Percentiles rank a stretch among this genome's conserved stretches.
Conservation (phyloP, 2,888 invertebrate genomes). For the Candidula unifasciata region DNA sequence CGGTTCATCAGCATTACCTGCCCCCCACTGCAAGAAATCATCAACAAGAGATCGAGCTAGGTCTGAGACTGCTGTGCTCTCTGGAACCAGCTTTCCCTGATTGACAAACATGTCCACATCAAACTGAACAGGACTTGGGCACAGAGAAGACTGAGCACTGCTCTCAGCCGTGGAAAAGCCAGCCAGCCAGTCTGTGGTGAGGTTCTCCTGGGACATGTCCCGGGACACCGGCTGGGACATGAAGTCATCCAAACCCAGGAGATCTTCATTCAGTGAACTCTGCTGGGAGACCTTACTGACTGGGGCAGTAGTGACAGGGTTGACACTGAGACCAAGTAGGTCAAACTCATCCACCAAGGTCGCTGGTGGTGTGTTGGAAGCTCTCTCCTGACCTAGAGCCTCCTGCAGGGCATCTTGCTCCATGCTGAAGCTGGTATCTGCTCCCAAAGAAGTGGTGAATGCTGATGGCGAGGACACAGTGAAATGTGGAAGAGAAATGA, state of each 20-base stretch:
- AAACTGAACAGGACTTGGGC: slow-evolving; percentile 64
- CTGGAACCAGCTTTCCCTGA: slow-evolving; percentile 55
- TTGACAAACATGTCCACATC: slow-evolving; percentile 58
- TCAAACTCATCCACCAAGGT: slow-evolving; percentile 55
- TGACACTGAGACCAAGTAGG: slow-evolving; percentile 60
- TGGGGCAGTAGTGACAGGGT: slow-evolving; percentile 20
- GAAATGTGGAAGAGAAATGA: slow-evolving; percentile 40
- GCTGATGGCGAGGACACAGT: slow-evolving; percentile 41
- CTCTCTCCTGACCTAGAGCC: slow-evolving; percentile 46
- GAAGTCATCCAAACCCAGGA: slow-evolving; percentile 66
- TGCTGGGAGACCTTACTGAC: slow-evolving; percentile 31
- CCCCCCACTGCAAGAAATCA: slow-evolving; percentile 65
- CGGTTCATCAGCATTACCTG: slow-evolving; percentile 47
- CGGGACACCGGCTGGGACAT: slow-evolving; percentile 53
- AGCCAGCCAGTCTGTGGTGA: slow-evolving; percentile 55
- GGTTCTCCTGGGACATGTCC: slow-evolving; percentile 48
- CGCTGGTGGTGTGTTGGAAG: slow-evolving; percentile 15
- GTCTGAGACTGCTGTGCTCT: slow-evolving; percentile 58
- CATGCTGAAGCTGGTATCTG: slow-evolving; percentile 59
- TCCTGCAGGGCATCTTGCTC: slow-evolving; percentile 64
- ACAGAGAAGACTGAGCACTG: slow-evolving; percentile 63
- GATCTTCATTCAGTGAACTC: slow-evolving; percentile 63
- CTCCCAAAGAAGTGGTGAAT: slow-evolving; percentile 6
- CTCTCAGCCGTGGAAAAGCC: slow-evolving; percentile 55
- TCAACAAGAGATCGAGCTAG: slow-evolving; percentile 66